Conservation (phyloP, 1,140 invertebrate genomes). For the Drosophila lacteicornis region DNA sequence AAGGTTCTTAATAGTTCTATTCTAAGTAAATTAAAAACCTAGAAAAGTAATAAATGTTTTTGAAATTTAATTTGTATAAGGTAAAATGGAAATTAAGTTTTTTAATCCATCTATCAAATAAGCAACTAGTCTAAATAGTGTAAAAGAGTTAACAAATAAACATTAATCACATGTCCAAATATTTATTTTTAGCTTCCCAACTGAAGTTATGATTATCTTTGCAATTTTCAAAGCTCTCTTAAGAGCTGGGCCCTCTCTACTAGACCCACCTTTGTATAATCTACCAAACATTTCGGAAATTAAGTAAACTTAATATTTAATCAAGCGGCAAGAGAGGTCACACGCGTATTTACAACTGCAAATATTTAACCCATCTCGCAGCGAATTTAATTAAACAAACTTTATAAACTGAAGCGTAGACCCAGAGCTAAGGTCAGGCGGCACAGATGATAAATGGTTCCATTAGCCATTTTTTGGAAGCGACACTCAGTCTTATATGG, state of each 20-base stretch:
- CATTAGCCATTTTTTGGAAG: conserved; percentile 34
- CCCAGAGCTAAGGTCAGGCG: conserved; percentile 45
- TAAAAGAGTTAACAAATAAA: too few species aligned
- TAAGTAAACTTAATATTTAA: conserved; percentile 47
- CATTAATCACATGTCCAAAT: background rate
- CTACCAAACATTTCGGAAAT: background rate
- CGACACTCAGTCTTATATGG: background rate
- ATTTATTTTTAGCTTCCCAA: background rate
- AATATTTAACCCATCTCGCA: conserved; percentile 66
- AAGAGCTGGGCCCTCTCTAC: background rate
- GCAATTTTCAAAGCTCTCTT: background rate
- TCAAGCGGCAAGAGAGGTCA: conserved; percentile 43
- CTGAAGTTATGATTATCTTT: background rate
- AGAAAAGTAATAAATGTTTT: too few species aligned
- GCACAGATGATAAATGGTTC: conserved; percentile 43
- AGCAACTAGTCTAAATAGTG: too few species aligned
- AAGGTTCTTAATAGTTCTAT: too few species aligned
- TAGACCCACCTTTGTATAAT: conserved; percentile 4
- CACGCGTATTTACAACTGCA: conserved; percentile 50
- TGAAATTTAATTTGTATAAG: too few species aligned
- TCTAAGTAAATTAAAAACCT: too few species aligned
- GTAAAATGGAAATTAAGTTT: too few species aligned
- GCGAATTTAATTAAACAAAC: conserved; percentile 44
- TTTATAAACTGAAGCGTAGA: conserved; percentile 33
- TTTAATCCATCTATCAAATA: too few species aligned